Evolutionary conservation across 2,797 vertebrate species (phyloP).

Genomic region (Erethizon dorsatum): DNA sequence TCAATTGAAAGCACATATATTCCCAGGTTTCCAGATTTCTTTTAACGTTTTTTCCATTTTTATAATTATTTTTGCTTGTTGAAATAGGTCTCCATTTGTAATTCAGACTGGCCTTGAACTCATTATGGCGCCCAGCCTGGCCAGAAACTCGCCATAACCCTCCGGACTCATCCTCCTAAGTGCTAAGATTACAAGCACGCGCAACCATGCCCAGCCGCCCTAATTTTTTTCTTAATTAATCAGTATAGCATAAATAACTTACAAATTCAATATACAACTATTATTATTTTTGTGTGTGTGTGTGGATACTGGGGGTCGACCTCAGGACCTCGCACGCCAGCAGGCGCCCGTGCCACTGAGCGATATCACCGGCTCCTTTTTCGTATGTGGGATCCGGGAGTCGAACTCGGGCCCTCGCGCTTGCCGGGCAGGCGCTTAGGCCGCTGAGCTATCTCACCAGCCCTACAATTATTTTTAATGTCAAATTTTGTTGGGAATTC

Average conservation of each 20-base stretch:
- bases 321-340: no score
- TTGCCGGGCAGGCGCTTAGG: no score
- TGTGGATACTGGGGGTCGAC: no score
- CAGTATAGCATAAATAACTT: neutral
- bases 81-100: neutral
- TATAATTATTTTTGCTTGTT: neutral
- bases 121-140: neutral
- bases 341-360: no score
- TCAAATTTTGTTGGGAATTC: neutral
- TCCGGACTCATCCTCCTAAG: neutral
- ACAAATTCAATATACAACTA: neutral
- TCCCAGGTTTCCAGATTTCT: neutral
- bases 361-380: no score
- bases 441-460: no score
- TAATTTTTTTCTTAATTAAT: neutral
- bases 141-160: neutral
- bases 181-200: neutral
- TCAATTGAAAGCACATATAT: neutral
- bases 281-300: no score
- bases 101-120: neutral
- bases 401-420: no score
- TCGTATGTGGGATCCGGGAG: no score
- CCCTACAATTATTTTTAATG: neutral
- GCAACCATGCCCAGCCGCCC: neutral
- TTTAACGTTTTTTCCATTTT: neutral